Conservation (phyloP, 2,888 invertebrate species). For the Sinodicranocentrus sp. region DNA sequence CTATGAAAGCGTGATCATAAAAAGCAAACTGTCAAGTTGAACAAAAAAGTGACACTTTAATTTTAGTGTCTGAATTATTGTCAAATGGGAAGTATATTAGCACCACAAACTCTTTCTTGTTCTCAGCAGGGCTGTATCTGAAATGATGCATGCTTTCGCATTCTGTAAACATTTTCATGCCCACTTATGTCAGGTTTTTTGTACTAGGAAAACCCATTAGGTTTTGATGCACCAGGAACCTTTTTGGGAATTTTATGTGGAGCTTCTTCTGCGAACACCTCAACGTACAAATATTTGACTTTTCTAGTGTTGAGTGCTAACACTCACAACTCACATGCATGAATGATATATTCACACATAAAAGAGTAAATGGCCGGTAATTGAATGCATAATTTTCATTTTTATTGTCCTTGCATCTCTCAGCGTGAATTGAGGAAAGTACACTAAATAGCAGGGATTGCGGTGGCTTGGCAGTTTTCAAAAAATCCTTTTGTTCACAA, state of each 20-base stretch:
- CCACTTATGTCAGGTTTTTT: no score
- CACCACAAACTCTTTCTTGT: no score
- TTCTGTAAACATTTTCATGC: no score
- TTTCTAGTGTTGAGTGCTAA: not conserved
- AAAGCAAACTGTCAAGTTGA: constrained; percentile 6
- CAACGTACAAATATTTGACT: constrained; percentile 7
- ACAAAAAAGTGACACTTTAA: constrained; percentile 30
- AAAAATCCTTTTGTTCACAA: not conserved
- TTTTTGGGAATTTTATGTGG: not conserved
- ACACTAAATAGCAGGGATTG: not conserved
- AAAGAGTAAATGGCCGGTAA: constrained; percentile 4
- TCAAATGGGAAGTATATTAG: not conserved
- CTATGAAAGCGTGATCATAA: constrained; percentile 19
- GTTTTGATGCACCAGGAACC: no score
- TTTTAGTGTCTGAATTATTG: constrained; percentile 9
- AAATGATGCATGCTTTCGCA: no score
- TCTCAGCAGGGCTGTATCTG: no score
- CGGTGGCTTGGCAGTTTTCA: not conserved
- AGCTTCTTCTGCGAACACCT: not conserved
- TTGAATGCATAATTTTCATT: constrained; percentile 7
- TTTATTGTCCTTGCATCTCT: constrained; percentile 29
- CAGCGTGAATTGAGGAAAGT: constrained; percentile 25
- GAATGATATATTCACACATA: not conserved
- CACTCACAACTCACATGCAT: not conserved
- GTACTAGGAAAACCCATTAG: no score